phyloP scores from a whole-genome alignment of 2,888 invertebrate species.

The Chaetogeoica ovagalla region DNA sequence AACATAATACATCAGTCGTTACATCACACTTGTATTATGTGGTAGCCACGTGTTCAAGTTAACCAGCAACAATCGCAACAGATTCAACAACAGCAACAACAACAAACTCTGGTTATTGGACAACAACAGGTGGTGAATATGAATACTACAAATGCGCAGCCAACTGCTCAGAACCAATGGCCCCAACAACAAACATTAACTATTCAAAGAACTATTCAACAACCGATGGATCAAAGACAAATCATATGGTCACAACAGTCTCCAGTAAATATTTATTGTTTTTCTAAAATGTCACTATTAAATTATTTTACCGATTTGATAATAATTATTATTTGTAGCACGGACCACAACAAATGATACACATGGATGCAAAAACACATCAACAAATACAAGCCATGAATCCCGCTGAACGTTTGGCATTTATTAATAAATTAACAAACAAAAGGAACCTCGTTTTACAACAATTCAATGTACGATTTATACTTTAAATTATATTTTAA shows the following conservation, averaged over 20 bases:
- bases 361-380: constrained; percentile 80
- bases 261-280: constrained; percentile 26
- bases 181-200: constrained; percentile 47
- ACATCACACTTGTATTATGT: background rate
- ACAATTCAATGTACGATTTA: constrained; percentile 55
- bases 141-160: constrained; percentile 44
- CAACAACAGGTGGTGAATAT: constrained; percentile 55
- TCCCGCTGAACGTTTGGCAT: constrained; percentile 46
- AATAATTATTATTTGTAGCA: constrained; percentile 27
- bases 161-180: constrained; percentile 43
- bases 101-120: constrained; percentile 57
- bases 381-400: constrained; percentile 79
- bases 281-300: background rate
- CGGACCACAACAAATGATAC: constrained; percentile 64
- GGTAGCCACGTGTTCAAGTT: constrained; percentile 40
- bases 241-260: constrained; percentile 48
- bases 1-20: background rate
- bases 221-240: constrained; percentile 48
- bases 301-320: background rate
- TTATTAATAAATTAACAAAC: constrained; percentile 57
- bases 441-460: constrained; percentile 61
- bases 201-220: constrained; percentile 46
- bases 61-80: constrained; percentile 54
- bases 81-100: constrained; percentile 53
- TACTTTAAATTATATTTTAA: background rate